Conservation (phyloP, 2,797 vertebrate genomes). For the Knipowitschia caucasica region DNA sequence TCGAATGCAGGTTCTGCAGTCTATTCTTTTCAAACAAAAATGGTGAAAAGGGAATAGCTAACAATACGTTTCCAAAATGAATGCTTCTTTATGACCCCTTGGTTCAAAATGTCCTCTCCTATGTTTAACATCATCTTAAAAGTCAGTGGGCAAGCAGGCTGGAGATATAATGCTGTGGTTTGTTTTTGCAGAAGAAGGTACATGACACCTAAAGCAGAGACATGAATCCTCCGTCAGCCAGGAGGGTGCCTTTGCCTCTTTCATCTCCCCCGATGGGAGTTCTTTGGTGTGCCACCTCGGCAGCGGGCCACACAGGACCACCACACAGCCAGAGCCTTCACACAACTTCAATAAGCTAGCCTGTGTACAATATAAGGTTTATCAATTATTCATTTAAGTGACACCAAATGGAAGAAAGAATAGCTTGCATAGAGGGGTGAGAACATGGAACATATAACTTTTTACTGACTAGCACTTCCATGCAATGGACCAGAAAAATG, state of each 20-base stretch:
- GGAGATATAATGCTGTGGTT: slow-evolving; percentile 18
- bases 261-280: slow-evolving; percentile 22
- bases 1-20: too few species aligned
- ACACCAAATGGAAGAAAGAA: slow-evolving; percentile 17
- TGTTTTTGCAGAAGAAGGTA: slow-evolving; percentile 17
- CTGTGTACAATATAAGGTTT: slow-evolving; percentile 16
- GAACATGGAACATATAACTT: background rate
- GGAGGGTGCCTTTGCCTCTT: slow-evolving; percentile 24
- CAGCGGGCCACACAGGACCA: slow-evolving; percentile 5
- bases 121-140: slow-evolving; percentile 11
- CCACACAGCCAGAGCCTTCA: slow-evolving; percentile 15
- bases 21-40: too few species aligned
- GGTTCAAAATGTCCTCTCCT: slow-evolving; percentile 5
- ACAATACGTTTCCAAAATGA: too few species aligned
- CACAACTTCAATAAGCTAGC: slow-evolving; percentile 10
- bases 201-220: slow-evolving; percentile 24
- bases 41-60: too few species aligned
- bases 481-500: background rate
- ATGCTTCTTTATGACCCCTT: too few species aligned
- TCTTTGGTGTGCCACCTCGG: slow-evolving; percentile 12
- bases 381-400: slow-evolving; percentile 30
- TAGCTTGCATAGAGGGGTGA: slow-evolving; percentile 18
- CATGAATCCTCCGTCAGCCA: slow-evolving; percentile 23
- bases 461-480: background rate
- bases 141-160: slow-evolving; percentile 31